Percentiles rank a stretch among this genome's conserved stretches.
phyloP scores from a whole-genome alignment of 37 sponge, comb jelly and placozoan genomes.

The Halichondria panicea region DNA sequence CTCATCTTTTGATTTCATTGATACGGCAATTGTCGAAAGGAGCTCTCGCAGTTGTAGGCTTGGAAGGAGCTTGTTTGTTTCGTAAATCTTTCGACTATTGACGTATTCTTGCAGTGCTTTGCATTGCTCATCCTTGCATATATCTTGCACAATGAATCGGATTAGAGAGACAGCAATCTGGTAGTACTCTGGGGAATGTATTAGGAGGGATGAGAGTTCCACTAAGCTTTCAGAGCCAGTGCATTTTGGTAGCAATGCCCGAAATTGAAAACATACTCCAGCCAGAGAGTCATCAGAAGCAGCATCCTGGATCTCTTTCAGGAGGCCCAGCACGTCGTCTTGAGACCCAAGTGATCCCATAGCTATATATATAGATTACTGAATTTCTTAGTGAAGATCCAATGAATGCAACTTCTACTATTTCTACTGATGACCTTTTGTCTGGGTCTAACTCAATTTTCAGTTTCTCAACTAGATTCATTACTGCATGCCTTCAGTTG shows the following conservation, averaged over 20 bases:
- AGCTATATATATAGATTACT: too few species aligned
- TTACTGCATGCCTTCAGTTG: too few species aligned
- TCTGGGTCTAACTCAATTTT: too few species aligned
- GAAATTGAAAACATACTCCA: background rate
- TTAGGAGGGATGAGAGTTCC: background rate
- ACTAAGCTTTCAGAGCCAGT: background rate
- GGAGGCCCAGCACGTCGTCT: background rate
- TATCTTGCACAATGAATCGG: background rate
- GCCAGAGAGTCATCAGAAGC: background rate
- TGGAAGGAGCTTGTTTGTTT: background rate
- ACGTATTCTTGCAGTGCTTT: background rate
- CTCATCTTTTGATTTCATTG: background rate
- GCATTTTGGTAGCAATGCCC: background rate
- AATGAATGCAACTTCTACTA: too few species aligned
- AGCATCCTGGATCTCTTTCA: background rate
- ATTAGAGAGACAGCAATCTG: conserved; percentile 11
- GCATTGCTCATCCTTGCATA: background rate
- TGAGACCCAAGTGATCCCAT: too few species aligned
- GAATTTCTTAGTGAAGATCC: too few species aligned
- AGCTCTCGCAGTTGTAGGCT: background rate
- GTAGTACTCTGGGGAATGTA: conserved; percentile 9
- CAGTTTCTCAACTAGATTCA: too few species aligned
- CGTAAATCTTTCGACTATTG: background rate
- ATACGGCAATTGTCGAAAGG: background rate
- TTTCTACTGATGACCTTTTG: too few species aligned